Base-by-base conservation (phyloP, 2,888 invertebrate species). In the Thyatira batis region DNA sequence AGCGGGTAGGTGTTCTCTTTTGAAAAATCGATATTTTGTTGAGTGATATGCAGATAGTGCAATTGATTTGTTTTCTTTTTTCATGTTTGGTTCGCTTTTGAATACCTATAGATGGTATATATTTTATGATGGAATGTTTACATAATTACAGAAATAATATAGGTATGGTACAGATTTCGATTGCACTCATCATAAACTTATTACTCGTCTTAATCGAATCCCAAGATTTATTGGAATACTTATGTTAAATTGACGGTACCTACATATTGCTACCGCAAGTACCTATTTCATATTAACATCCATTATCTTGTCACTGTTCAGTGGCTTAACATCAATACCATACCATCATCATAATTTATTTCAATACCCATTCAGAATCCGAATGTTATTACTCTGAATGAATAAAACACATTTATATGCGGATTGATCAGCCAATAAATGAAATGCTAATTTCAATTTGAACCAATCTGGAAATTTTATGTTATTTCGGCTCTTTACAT, bases 361-460 rank as follows among this genome's bases (percentile, higher is more conserved):
- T 39, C 39, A 39, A 39, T 39, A 39, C 39, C 39, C 39, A 39
- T 39, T 39, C 17, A 13, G 8, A 8, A 17, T 39, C 13, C 39
- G 6, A 39, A 39, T n/a, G 17, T 39, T n/a, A 39, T 39, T 48
- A 48, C 27, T 9, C 20, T 28, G 27, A 48, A 48, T 20, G 27
- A 27, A 27, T 48, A 3, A 20, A 48, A 48, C 27, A 17, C 27
- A 50, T 50, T 55, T 50, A 50, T 46, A 45, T 46, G 55, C 43
- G 49, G 45, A 48, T 46, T 52, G 43, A 56, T 56, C 52, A 43
- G 48, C 46, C 48, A 50, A 27, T 46, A 46, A 54, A 60, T 55
- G 51, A 53, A 60, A 57, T 57, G 57, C 50, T 54, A 54, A 57
- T 55, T 55, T 55, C 48, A 55, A 33, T 57, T 57, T 55, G 51